A percentile compares a stretch with the other conserved stretches of the same genome.
Conservation (phyloP, 92 coral and sea anemone genomes). For the Meandrina meandrites region DNA sequence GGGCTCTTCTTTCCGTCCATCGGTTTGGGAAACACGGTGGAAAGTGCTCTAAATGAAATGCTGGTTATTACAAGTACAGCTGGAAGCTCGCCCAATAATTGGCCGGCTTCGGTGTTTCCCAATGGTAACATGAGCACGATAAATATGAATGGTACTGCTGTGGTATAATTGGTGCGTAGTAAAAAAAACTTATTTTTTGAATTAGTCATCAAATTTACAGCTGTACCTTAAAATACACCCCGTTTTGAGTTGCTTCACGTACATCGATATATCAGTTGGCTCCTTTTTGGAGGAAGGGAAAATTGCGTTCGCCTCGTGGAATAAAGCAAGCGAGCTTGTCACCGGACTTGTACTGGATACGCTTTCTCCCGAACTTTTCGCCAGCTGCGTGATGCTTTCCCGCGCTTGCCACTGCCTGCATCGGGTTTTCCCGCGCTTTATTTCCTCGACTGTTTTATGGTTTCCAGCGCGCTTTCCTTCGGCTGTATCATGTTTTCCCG, state of each 20-base stretch:
- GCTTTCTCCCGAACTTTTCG: too few species aligned
- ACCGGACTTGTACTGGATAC: background rate
- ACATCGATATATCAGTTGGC: background rate
- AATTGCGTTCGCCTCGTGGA: too few species aligned
- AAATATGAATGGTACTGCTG: slow-evolving; percentile 26
- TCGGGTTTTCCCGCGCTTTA: background rate
- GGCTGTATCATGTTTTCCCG: background rate
- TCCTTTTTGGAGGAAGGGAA: too few species aligned
- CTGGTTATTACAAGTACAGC: slow-evolving; percentile 36
- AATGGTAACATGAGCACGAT: slow-evolving; percentile 7
- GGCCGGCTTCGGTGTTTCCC: slow-evolving; percentile 31
- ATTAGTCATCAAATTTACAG: background rate
- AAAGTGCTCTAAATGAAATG: slow-evolving; percentile 79
- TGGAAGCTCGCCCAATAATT: slow-evolving; percentile 24
- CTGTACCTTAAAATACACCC: background rate
- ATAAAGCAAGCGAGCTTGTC: too few species aligned
- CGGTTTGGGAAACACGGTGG: slow-evolving; percentile 77
- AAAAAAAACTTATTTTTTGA: background rate
- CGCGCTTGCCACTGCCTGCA: background rate
- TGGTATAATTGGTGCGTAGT: background rate
- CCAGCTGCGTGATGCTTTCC: background rate
- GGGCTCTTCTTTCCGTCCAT: slow-evolving; percentile 75
- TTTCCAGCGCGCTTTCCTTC: background rate
- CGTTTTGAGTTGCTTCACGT: background rate
- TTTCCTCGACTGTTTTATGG: background rate